Evolutionary conservation across 2,888 invertebrate genomes (phyloP), one percentile per base, ranked within the genome.

Genomic region (Chymomyza procnemis): DNA sequence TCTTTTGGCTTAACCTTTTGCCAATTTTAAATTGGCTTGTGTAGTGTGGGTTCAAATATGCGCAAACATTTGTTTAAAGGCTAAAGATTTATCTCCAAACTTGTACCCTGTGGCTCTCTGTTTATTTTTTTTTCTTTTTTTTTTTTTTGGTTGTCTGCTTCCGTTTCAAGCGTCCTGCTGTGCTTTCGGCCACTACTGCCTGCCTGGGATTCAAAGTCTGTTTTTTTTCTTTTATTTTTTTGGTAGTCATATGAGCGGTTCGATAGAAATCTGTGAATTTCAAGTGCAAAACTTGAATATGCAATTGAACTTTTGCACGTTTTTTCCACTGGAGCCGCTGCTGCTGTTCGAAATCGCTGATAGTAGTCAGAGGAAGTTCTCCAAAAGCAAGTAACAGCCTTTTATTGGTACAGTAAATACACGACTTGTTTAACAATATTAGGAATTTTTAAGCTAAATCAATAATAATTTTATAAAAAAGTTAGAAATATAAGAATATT

Each of bases 221-320:
- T 6, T 46, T 19, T 16, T 26, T 34, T 34, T 58, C 41, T 34
- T 34, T 30, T 52, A 14, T n/a, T 75, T 63, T 71, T 79, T 79
- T 70, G 71, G 68, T 82, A 85, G 85, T 85, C 87, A 85, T 82
- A 79, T 77, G 87, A 81, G 82, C 75, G 73, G 64, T 12, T 58
- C 81, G 87, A 83, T 87, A 82, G 85, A 82, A 82, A 83, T 83
- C 87, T 79, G 48, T 81, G 85, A 83, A 83, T 87, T 87, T 83
- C 87, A 83, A 83, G 82, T 87, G 87, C 85, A 87, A 78, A 83
- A 78, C 82, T 87, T 85, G 82, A 87, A 83, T 83, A 87, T 83
- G 87, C 87, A 83, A 87, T 85, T 87, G 82, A 64, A 82, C 69
- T 85, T 72, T 70, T 80, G 64, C 73, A 75, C 66, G 70, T 71